Base-by-base conservation (phyloP, 1,140 invertebrate species). In the Goniozus legneri region DNA sequence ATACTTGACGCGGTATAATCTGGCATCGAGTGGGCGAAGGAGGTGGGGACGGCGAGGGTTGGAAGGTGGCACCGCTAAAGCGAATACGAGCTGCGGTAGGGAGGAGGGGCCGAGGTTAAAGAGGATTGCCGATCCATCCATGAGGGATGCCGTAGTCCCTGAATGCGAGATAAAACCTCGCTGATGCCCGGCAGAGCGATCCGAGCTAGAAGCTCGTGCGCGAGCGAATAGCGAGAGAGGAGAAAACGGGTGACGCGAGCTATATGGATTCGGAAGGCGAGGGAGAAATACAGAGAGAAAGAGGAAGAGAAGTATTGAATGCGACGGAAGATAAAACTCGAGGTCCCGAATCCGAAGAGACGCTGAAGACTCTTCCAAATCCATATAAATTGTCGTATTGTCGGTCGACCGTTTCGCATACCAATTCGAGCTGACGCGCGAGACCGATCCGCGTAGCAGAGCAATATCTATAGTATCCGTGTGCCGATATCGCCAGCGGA, bases 331-430 rank as follows among this genome's bases (percentile, higher is more conserved):
- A 67, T 71, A 73, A 71, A 68, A 71, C 69, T 73, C 56, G 62
- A 64, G 62, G 58, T 52, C 62, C 44, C 54, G 60, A 60, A 68
- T 69, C 62, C 60, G 64, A 70, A 67, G 67, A 67, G 62, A 67
- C 54, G 55, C 50, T 65, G 60, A 70, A 67, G 69, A 68, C 59
- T 65, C 60, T 46, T 51, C 62, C 58, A 74, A 72, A 74, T 72
- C 71, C 69, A 74, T 74, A 74, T 71, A 74, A 74, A 74, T 74
- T 72, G 71, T 72, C 66, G 66, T 72, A 74, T 72, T 74, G 71
- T 74, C 65, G 57, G 63, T 55, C 54, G 57, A 50, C 58, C 48
- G 59, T 56, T 55, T 55, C 49, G 67, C 67, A 67, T 69, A 73
- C 65, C 67, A 64, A 71, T 73, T 71, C 57, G 55, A 60, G 53